Evolutionary conservation across 2,797 vertebrate genomes (phyloP), one percentile per base, ranked within the genome.

Genomic region (Phrynocephalus vlangalii): DNA sequence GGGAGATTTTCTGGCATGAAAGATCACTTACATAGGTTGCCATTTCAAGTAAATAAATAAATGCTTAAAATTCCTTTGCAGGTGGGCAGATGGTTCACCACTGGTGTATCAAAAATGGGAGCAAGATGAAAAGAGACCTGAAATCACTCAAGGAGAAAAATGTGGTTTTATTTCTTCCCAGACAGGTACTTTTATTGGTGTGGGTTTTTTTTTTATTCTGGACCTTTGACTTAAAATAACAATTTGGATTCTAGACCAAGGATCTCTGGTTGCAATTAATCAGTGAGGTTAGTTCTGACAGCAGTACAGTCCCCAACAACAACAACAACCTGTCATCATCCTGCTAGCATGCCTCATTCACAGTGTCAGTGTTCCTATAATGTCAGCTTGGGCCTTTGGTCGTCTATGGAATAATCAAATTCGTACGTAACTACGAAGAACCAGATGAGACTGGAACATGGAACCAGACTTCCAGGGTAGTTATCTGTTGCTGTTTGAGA

Each of bases 31-130:
- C 38, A 44, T 79, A 18, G 44, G 15, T n/a, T 68, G n/a, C 38
- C 50, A 83, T 79, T 87, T 71, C 8, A 16, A n/a, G 24, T 83
- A 82, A 50, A 10, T 38, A 78, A 87, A 66, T 91, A 90, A 80
- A 4, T 66, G 81, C 88, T 84, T 90, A 52, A 90, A 26, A 38
- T 91, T 95, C 96, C 87, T 93, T 77, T 92, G 26, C 94, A 99
- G 98, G 26, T 99, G 99, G 99, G 96, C 86, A 81, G 98, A 98
- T 94, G 97, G 96, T 66, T 97, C 98, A 1, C 94, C 95, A 8
- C 28, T 99, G 82, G 96, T 94, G 2, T 98, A 98, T 92, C 96
- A 97, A 92, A 98, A 98, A 91, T 99, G 98, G 98, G 96, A 96
- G 73, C 94, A 95, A 68, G 92, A 70, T 72, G 90, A 66, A 67